Conservation (phyloP, 2,113 vertebrate species). For the Tyrannus savana region DNA sequence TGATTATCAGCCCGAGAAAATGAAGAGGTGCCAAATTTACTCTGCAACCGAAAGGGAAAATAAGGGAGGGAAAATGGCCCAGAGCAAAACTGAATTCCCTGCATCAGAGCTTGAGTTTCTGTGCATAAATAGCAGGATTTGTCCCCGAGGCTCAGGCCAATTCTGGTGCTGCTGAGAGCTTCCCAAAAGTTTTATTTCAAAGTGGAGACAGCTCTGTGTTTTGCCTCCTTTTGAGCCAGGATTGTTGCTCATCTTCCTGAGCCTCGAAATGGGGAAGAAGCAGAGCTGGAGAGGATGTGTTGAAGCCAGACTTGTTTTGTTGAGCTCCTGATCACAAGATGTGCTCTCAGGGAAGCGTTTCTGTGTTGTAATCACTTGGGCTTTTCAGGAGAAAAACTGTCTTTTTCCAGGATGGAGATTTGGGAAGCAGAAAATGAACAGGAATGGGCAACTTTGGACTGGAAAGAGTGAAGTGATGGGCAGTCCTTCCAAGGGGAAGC, state of each 20-base stretch:
- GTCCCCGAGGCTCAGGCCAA: neutral
- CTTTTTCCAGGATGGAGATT: neutral
- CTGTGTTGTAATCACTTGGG: slow-evolving; percentile 1
- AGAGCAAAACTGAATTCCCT: neutral
- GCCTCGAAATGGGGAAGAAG: neutral
- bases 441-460: neutral
- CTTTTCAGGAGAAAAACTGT: neutral
- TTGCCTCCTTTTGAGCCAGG: neutral
- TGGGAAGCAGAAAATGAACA: neutral
- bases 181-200: neutral
- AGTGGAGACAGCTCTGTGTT: neutral
- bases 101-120: neutral
- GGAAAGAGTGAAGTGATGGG: neutral
- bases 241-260: neutral
- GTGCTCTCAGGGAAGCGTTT: slow-evolving; percentile 6
- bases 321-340: neutral
- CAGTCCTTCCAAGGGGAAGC: neutral
- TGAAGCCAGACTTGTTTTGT: neutral
- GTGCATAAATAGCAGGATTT: neutral
- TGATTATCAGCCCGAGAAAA: neutral
- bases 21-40: neutral
- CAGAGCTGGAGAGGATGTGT: neutral
- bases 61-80: neutral
- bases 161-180: neutral
- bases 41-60: neutral